Conservation (phyloP, 2,113 vertebrate genomes). For the Megaleporinus macrocephalus region DNA sequence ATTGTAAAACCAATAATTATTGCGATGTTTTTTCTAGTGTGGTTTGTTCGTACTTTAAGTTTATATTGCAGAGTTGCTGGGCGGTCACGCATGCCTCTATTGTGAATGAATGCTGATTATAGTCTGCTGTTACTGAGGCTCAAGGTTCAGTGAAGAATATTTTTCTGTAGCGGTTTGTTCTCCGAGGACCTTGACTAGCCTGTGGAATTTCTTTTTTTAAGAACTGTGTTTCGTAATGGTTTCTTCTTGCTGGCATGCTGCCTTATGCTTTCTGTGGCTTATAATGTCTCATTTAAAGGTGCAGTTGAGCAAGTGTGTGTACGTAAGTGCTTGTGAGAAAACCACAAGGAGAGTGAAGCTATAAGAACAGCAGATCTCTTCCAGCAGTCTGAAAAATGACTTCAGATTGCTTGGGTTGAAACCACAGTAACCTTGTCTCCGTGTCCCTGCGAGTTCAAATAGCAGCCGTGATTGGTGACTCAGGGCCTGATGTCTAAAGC, state of each 20-base stretch:
- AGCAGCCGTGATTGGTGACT: not conserved
- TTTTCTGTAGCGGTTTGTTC: conserved; percentile 17
- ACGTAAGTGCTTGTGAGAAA: conserved; percentile 8
- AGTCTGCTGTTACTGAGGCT: not conserved
- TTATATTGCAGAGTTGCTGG: no score
- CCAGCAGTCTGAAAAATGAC: no score
- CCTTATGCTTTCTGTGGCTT: not conserved
- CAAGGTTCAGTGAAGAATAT: not conserved
- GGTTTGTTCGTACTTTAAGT: no score
- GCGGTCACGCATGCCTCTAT: not conserved
- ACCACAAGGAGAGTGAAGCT: conserved; percentile 14
- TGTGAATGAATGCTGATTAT: not conserved
- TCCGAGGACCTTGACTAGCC: not conserved
- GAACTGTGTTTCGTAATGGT: conserved; percentile 24
- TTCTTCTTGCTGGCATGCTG: not conserved
- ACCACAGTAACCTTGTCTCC: not conserved
- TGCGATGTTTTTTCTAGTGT: no score
- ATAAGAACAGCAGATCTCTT: not conserved
- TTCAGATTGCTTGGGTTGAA: not conserved
- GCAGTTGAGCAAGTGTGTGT: conserved; percentile 11
- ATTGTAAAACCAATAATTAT: no score
- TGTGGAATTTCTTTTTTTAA: conserved; percentile 39
- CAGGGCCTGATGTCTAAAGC: not conserved
- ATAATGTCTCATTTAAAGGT: conserved; percentile 24
- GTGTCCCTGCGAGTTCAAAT: not conserved